Percentiles rank a stretch among this genome's conserved stretches.
Conservation (phyloP, 2,797 vertebrate species). For the Eupleurogrammus muticus region DNA sequence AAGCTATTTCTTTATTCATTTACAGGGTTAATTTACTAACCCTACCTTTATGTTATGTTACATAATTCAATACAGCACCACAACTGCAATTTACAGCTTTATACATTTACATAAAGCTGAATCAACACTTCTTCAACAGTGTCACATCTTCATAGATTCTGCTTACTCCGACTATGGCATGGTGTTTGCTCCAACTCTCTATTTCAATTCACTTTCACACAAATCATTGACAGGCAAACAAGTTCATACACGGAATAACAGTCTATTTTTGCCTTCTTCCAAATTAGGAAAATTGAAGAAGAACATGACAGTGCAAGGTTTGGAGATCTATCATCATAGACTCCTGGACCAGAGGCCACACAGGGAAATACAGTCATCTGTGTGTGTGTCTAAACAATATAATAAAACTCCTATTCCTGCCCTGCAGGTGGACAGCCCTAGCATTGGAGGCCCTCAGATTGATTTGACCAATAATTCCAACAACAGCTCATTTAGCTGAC, state of each 20-base stretch:
- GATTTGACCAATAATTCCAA: constrained; percentile 68
- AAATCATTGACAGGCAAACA: neutral
- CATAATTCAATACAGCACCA: neutral
- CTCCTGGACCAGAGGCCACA: constrained; percentile 4
- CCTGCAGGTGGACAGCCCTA: constrained; percentile 48
- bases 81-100: neutral
- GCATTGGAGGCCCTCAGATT: constrained; percentile 45
- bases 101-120: constrained; percentile 28
- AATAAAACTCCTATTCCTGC: constrained; percentile 44
- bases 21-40: constrained; percentile 1
- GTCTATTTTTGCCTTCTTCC: neutral
- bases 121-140: constrained; percentile 8
- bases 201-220: neutral
- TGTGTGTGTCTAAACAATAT: constrained; percentile 27
- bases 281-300: neutral
- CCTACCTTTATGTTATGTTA: neutral
- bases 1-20: neutral
- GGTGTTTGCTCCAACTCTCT: neutral
- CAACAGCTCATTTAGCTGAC: constrained; percentile 58
- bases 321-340: neutral
- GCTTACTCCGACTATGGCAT: neutral
- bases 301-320: neutral
- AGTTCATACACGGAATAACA: neutral
- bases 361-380: constrained; percentile 15
- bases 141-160: neutral